These are phyloP conservation scores for Equus quagga DNA, from an alignment of 2,113 vertebrate genomes.

Conservation along the genomic window DNA sequence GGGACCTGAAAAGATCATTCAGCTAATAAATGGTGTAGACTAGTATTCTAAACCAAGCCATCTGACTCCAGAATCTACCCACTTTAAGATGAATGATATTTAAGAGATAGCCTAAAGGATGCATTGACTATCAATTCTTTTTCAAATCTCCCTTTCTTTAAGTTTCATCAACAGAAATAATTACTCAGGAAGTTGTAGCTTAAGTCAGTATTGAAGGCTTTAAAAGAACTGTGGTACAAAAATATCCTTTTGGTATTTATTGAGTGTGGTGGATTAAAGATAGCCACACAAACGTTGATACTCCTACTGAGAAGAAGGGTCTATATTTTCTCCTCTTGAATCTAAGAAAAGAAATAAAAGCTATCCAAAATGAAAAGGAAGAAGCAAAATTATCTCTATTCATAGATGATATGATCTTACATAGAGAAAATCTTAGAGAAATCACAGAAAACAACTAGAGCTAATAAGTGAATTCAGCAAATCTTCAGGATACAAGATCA, in stretches of 20 bases:
- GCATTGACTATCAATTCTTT: not conserved
- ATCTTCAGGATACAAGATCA: not conserved
- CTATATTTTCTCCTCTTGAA: not conserved
- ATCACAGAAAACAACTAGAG: not conserved
- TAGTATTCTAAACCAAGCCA: not conserved
- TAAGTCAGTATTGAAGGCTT: conserved; percentile 21
- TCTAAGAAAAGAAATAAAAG: not conserved
- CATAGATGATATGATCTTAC: not conserved
- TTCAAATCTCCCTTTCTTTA: not conserved
- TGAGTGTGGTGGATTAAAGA: not conserved
- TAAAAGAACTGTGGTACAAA: not conserved
- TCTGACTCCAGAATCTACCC: not conserved
- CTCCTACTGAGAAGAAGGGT: not conserved
- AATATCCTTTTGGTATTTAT: not conserved
- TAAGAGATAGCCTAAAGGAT: not conserved
- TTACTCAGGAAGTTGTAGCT: not conserved
- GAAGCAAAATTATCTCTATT: conserved; percentile 10
- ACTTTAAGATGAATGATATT: not conserved
- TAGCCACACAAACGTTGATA: not conserved
- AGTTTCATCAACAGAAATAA: not conserved
- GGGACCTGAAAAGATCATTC: not conserved
- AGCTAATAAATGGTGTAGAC: not conserved
- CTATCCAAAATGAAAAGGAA: not conserved
- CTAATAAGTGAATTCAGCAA: conserved; percentile 2
- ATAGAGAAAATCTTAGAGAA: not conserved